Percentiles rank a stretch among this genome's conserved stretches.
These are phyloP conservation scores for Danio choprae DNA, from an alignment of 2,797 vertebrate genomes.

Conservation along the genomic window DNA sequence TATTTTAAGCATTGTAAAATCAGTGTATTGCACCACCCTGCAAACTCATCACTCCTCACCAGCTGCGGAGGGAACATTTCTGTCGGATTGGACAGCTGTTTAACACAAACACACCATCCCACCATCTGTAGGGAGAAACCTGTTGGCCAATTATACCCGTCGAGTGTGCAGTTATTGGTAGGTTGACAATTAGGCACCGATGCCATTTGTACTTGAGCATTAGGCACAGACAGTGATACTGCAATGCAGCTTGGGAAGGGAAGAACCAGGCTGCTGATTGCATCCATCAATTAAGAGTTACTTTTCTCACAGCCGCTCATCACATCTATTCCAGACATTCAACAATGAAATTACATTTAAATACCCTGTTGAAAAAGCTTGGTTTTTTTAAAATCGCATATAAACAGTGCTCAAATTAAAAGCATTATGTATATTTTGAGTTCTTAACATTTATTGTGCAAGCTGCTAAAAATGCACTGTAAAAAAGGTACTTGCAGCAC, in stretches of 20 bases:
- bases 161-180: conserved; percentile 58
- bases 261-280: conserved; percentile 55
- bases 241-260: conserved; percentile 44
- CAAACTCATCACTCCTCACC: conserved; percentile 49
- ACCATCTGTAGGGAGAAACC: conserved; percentile 62
- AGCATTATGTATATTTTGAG: neutral
- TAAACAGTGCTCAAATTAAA: conserved; percentile 20
- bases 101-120: conserved; percentile 51
- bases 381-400: conserved; percentile 9
- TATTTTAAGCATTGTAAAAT: conserved; percentile 51
- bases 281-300: conserved; percentile 37
- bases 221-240: conserved; percentile 46
- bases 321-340: conserved; percentile 13
- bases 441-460: neutral
- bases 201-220: conserved; percentile 39
- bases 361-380: no score
- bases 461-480: neutral
- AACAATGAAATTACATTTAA: conserved; percentile 23
- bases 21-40: conserved; percentile 46
- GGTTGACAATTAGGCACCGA: conserved; percentile 59
- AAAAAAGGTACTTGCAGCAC: no score
- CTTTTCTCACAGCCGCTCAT: conserved; percentile 17
- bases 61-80: conserved; percentile 50
- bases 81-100: conserved; percentile 64
- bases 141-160: conserved; percentile 63